phyloP scores from a whole-genome alignment of 1,140 invertebrate species.

The Anagrus nilaparvatae region DNA sequence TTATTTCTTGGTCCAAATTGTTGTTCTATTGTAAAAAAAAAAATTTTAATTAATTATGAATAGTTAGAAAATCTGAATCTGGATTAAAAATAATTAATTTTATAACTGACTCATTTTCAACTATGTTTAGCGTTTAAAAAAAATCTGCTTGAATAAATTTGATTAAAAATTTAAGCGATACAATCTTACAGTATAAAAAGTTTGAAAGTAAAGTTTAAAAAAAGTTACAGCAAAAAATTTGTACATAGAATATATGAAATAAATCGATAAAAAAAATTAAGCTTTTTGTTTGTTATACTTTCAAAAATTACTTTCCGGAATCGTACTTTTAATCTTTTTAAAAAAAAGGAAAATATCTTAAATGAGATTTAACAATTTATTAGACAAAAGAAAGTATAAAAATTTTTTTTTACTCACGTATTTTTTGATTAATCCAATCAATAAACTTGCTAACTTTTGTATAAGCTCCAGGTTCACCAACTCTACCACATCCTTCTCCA shows the following conservation, averaged over 20 bases:
- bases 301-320: neutral
- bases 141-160: neutral
- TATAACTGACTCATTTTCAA: too few relatives aligned
- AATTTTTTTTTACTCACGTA: slow-evolving; percentile 33
- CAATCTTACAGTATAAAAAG: too few relatives aligned
- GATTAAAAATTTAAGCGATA: neutral
- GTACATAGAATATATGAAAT: neutral
- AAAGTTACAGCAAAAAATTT: too few relatives aligned
- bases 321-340: neutral
- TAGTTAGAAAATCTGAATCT: neutral
- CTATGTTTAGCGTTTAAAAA: too few relatives aligned
- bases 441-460: slow-evolving; percentile 63
- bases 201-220: too few relatives aligned
- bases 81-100: neutral
- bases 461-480: slow-evolving; percentile 71
- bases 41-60: neutral
- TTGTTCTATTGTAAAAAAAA: neutral
- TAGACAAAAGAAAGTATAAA: too few relatives aligned
- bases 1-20: too few relatives aligned
- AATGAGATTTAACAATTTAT: neutral
- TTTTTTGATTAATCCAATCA: slow-evolving; percentile 58
- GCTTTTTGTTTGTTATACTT: neutral
- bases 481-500: slow-evolving; percentile 69
- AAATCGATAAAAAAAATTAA: neutral
- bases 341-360: neutral